Base-by-base conservation (phyloP, 1,140 invertebrate species). In the Nilaparvata lugens region DNA sequence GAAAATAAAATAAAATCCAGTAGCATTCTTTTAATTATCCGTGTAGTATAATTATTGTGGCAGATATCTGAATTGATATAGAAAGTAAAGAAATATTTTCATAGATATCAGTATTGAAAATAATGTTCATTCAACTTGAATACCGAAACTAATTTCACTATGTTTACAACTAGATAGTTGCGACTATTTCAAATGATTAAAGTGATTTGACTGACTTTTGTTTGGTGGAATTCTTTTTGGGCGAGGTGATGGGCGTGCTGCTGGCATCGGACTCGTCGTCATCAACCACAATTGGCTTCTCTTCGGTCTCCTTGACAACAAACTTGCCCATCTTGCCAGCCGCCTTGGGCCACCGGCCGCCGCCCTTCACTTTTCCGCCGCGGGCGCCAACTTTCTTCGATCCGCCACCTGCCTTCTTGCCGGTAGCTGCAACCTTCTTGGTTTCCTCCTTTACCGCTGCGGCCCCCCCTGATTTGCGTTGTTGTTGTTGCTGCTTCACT, bases 171-270 rank as follows among this genome's bases (percentile, higher is more conserved):
- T n/a, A n/a, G n/a, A n/a, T n/a, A n/a, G n/a, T n/a, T n/a, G n/a
- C n/a, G n/a, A n/a, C n/a, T n/a, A n/a, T n/a, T n/a, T n/a, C n/a
- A n/a, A n/a, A n/a, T n/a, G n/a, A n/a, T n/a, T n/a, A n/a, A n/a
- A n/a, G n/a, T n/a, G n/a, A n/a, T n/a, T n/a, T 35, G 31, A 11
- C 31, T 35, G 7, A 35, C 31, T 35, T 35, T 35, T 35, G 31
- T 35, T 35, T 35, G 11, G 16, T 38, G 61, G 40, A 42, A 16
- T 35, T 18, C 59, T 55, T 18, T 58, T 66, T 64, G 25, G 53
- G 53, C 14, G 45, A 24, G 9, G 18, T 51, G 18, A 21, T 51
- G 18, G 18, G 45, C 9, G 45, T 51, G 45, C 45, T 51, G 45
- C 14, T 51, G 2, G 45, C n/a, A n/a, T 21, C 45, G 5, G 45